A percentile compares a stretch with the other conserved stretches of the same genome.
phyloP scores from a whole-genome alignment of 1,140 invertebrate genomes.

The Druon quercuslanigerum region DNA sequence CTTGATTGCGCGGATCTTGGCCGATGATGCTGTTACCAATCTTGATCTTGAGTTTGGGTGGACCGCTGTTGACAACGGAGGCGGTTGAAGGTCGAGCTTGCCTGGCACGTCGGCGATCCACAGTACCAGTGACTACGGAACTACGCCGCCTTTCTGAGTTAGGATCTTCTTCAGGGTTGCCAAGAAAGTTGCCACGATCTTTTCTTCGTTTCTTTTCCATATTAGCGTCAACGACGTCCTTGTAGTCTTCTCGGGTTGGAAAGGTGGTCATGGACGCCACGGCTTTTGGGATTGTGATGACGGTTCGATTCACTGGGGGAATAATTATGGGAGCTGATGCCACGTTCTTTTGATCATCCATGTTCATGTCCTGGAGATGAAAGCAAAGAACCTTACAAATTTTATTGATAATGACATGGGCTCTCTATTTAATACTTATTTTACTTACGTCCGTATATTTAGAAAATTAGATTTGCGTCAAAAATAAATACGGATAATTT shows the following conservation, averaged over 20 bases:
- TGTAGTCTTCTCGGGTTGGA: conserved; percentile 89
- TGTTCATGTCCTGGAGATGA: conserved; percentile 84
- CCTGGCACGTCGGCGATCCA: conserved; percentile 77
- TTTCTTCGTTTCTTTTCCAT: conserved; percentile 84
- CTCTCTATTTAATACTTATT: no score
- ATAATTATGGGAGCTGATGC: conserved; percentile 76
- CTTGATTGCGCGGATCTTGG: conserved; percentile 67
- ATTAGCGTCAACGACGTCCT: conserved; percentile 79
- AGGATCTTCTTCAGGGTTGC: conserved; percentile 44
- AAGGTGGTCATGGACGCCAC: conserved; percentile 90
- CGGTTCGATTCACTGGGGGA: conserved; percentile 80
- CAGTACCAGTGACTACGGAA: conserved; percentile 57
- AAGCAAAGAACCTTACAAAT: no score
- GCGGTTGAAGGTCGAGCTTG: conserved; percentile 68
- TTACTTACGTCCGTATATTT: no score
- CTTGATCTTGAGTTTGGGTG: conserved; percentile 90
- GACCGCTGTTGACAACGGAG: conserved; percentile 60
- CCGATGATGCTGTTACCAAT: conserved; percentile 80
- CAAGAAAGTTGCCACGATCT: conserved; percentile 69
- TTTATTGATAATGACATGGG: no score
- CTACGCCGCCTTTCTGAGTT: conserved; percentile 69
- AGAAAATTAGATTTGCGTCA: no score
- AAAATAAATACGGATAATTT: no score
- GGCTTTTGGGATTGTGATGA: conserved; percentile 90
- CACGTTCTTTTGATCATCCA: conserved; percentile 81